These are phyloP conservation scores for Calliopsis andreniformis DNA, from an alignment of 1,140 invertebrate species.

Conservation along the genomic window DNA sequence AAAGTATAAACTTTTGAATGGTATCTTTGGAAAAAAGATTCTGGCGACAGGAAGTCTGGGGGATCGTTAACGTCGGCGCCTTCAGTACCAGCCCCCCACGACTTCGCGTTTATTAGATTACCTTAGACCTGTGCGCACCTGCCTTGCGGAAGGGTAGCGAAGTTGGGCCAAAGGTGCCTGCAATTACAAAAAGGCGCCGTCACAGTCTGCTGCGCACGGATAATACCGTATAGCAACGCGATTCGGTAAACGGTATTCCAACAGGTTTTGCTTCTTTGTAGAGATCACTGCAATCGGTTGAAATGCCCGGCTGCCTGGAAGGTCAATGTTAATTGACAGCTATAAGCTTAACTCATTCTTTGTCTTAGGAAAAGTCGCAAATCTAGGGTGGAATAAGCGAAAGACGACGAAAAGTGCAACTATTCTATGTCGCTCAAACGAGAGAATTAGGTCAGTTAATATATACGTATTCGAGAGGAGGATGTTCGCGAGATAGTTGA, in stretches of 20 bases:
- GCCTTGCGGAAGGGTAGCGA: not conserved
- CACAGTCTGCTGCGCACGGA: not conserved
- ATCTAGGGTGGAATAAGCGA: no score
- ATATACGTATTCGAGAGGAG: no score
- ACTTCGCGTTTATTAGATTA: conserved; percentile 28
- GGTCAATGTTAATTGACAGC: no score
- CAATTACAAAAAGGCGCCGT: not conserved
- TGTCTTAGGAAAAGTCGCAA: no score
- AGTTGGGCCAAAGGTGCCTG: not conserved
- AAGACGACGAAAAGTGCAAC: no score
- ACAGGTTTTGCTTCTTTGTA: not conserved
- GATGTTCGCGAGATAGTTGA: no score
- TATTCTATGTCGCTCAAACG: no score
- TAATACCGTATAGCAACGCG: not conserved
- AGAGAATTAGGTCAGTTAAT: not conserved
- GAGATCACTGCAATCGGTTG: not conserved
- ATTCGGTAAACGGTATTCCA: not conserved
- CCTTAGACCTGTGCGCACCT: conserved; percentile 26
- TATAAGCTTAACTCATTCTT: no score
- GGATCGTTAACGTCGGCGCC: not conserved
- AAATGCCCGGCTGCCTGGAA: no score
- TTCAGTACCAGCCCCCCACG: not conserved
- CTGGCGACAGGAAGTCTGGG: not conserved
- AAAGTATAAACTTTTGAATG: not conserved
- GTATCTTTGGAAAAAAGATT: not conserved